These are phyloP conservation scores for Caranx melampygus DNA, from an alignment of 2,113 vertebrate species.

Conservation along the genomic window DNA sequence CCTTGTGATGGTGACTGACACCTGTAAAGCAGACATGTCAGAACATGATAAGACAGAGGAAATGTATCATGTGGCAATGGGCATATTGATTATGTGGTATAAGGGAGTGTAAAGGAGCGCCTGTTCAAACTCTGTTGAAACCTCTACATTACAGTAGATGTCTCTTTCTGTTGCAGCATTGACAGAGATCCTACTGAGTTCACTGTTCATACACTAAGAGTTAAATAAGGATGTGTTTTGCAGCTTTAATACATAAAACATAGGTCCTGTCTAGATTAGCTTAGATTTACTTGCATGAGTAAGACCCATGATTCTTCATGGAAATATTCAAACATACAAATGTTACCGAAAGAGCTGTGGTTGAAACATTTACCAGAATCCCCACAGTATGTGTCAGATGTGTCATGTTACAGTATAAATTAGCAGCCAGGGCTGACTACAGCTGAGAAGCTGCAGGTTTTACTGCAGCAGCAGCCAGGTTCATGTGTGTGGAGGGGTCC, in stretches of 20 bases:
- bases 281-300: too few species aligned
- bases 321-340: background rate
- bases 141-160: background rate
- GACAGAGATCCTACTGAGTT: too few species aligned
- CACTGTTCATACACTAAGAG: too few species aligned
- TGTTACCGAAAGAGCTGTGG: background rate
- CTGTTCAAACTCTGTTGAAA: background rate
- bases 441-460: background rate
- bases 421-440: background rate
- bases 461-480: background rate
- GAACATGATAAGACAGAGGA: conserved; percentile 31
- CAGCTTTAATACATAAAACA: too few species aligned
- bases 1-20: conserved; percentile 35
- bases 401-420: background rate
- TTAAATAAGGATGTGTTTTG: too few species aligned
- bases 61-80: background rate
- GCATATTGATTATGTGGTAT: background rate
- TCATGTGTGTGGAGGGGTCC: too few species aligned
- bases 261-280: too few species aligned
- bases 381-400: background rate
- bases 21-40: conserved; percentile 36
- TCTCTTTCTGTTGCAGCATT: too few species aligned
- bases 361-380: background rate
- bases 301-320: too few species aligned
- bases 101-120: background rate